Conservation (phyloP, 2,113 vertebrate genomes). For the Origma solitaria region DNA sequence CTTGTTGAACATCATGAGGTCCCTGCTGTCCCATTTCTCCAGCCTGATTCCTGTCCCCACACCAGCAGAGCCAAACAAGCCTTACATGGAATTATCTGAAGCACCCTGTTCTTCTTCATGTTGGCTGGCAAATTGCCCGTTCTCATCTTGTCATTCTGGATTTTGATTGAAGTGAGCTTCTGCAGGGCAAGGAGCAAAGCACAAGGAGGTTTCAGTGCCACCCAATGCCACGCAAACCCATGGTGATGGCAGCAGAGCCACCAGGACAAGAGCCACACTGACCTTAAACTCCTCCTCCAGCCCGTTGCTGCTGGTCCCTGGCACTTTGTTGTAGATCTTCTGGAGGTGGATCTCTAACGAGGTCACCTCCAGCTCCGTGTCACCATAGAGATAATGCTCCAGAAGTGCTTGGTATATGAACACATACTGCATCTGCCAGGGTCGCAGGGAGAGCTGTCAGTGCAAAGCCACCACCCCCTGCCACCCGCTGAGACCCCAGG, state of each 20-base stretch:
- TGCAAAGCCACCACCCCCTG: not conserved
- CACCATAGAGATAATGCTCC: conserved; percentile 96
- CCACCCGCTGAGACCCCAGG: not conserved
- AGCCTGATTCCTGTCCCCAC: not conserved
- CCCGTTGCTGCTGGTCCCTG: conserved; percentile 89
- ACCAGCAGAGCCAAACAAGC: not conserved
- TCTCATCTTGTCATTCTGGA: conserved; percentile 99
- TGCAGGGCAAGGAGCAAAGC: conserved; percentile 25
- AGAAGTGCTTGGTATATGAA: conserved; percentile 98
- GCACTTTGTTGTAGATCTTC: conserved; percentile 92
- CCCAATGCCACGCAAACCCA: not conserved
- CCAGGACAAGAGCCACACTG: not conserved
- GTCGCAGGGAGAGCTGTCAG: not conserved
- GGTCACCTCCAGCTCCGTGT: conserved; percentile 97
- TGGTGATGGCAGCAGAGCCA: rapidly evolving
- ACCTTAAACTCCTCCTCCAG: conserved; percentile 99
- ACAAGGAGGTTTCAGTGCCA: not conserved
- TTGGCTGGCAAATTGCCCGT: conserved; percentile 96
- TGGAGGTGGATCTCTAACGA: conserved; percentile 93
- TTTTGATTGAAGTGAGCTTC: conserved; percentile 99
- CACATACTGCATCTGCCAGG: conserved; percentile 95
- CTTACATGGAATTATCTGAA: conserved; percentile 99
- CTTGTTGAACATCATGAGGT: not conserved
- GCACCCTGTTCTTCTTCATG: conserved; percentile 99
- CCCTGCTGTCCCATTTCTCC: not conserved